A percentile compares a stretch with the other conserved stretches of the same genome.
Evolutionary conservation across 2,113 vertebrate species (phyloP).

Genomic region (Sula dactylatra): DNA sequence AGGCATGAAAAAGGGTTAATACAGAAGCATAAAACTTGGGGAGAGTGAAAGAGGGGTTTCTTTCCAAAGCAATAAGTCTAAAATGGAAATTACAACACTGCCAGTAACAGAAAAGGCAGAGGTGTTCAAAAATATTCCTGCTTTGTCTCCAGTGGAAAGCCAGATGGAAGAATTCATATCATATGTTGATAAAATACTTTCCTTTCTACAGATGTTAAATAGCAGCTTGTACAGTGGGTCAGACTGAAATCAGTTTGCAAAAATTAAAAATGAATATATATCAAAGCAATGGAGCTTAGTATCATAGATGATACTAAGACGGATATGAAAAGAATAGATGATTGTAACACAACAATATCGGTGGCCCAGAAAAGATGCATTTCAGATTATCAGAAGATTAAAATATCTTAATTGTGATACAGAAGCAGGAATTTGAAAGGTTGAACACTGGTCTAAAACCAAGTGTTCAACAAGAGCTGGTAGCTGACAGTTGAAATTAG

Average conservation of each 20-base stretch:
- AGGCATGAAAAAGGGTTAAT: background rate
- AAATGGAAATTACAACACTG: background rate
- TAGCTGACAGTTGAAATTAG: background rate
- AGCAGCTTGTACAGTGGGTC: background rate
- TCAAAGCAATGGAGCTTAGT: background rate
- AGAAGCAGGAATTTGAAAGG: background rate
- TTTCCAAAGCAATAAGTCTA: background rate
- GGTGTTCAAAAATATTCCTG: background rate
- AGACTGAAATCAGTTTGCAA: background rate
- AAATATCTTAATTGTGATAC: background rate
- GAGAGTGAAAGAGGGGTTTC: background rate
- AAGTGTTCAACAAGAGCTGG: background rate
- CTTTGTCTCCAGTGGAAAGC: background rate
- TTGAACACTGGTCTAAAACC: background rate
- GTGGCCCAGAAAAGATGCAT: background rate
- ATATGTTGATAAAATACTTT: background rate
- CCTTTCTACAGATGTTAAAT: background rate
- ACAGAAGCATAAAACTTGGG: background rate
- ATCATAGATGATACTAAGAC: background rate
- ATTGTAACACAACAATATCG: background rate
- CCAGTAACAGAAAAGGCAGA: background rate
- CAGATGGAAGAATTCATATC: background rate
- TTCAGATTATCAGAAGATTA: background rate
- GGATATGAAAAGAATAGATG: background rate
- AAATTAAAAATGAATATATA: background rate